Percentiles rank a stretch among this genome's conserved stretches.
phyloP scores from a whole-genome alignment of 2,888 invertebrate genomes.

The Netelia fuscicornis region DNA sequence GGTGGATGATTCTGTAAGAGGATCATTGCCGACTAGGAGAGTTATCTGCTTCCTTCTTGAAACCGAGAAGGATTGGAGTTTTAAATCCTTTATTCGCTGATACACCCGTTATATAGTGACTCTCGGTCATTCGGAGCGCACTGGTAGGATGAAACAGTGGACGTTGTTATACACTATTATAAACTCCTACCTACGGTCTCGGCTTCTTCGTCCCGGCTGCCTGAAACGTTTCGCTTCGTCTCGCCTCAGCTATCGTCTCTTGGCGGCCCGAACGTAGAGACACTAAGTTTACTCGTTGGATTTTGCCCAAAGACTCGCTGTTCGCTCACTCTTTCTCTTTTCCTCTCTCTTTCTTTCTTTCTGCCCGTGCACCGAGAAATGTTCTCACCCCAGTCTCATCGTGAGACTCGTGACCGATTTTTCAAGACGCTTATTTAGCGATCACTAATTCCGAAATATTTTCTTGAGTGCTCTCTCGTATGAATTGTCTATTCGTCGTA shows the following conservation, averaged over 20 bases:
- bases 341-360: background rate
- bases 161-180: constrained; percentile 80
- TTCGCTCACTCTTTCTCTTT: background rate
- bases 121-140: constrained; percentile 72
- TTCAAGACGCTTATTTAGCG: background rate
- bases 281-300: constrained; percentile 22
- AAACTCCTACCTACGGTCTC: constrained; percentile 72
- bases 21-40: no score
- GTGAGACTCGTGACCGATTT: background rate
- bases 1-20: no score
- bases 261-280: constrained; percentile 45
- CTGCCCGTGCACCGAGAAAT: constrained; percentile 10
- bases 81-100: constrained; percentile 11
- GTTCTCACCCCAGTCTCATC: background rate
- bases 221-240: constrained; percentile 62
- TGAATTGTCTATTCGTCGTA: background rate
- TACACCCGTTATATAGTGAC: constrained; percentile 64
- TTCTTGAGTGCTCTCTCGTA: background rate
- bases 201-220: constrained; percentile 76
- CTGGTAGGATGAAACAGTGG: constrained; percentile 79
- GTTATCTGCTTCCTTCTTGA: no score
- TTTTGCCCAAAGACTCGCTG: background rate
- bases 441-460: background rate
- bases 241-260: constrained; percentile 50
- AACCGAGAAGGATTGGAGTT: background rate